Conservation (phyloP, 92 coral and sea anemone species). For the Epizoanthus rinbou region DNA sequence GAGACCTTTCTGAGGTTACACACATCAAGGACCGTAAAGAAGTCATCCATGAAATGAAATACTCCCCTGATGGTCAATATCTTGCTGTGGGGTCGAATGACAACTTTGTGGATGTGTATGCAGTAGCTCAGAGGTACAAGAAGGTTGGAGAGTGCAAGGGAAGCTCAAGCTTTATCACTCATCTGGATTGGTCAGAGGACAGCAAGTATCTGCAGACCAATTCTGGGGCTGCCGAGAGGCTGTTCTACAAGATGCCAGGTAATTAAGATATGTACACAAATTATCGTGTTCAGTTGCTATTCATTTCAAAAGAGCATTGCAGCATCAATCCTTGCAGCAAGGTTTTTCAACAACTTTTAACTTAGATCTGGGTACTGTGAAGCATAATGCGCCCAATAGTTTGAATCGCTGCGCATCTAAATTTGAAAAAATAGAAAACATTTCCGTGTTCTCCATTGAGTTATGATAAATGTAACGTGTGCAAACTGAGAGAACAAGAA, state of each 20-base stretch:
- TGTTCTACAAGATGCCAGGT: conserved; percentile 98
- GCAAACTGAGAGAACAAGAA: too few relatives aligned
- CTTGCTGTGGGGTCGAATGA: conserved; percentile 99
- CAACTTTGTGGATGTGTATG: conserved; percentile 95
- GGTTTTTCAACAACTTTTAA: too few relatives aligned
- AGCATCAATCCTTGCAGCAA: too few relatives aligned
- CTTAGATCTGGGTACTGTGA: too few relatives aligned
- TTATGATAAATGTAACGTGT: too few relatives aligned
- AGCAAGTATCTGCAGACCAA: conserved; percentile 94
- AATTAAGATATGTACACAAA: neutral
- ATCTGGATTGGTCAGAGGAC: conserved; percentile 98
- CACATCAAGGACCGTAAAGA: conserved; percentile 93
- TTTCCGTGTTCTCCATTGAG: neutral
- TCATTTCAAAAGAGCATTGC: too few relatives aligned
- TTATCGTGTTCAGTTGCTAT: neutral
- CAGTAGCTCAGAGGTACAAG: conserved; percentile 94
- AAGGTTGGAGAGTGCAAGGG: conserved; percentile 99
- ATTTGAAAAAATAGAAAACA: neutral
- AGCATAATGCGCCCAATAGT: too few relatives aligned
- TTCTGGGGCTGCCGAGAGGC: conserved; percentile 97
- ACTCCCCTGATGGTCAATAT: conserved; percentile 96
- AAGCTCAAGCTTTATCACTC: conserved; percentile 97
- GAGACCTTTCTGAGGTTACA: conserved; percentile 92
- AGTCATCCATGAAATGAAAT: conserved; percentile 95
- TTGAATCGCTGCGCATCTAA: too few relatives aligned